Percentiles rank a stretch among this genome's conserved stretches.
These are phyloP conservation scores for Trissoscelio sp. DNA, from an alignment of 2,888 invertebrate species.

Conservation along the genomic window DNA sequence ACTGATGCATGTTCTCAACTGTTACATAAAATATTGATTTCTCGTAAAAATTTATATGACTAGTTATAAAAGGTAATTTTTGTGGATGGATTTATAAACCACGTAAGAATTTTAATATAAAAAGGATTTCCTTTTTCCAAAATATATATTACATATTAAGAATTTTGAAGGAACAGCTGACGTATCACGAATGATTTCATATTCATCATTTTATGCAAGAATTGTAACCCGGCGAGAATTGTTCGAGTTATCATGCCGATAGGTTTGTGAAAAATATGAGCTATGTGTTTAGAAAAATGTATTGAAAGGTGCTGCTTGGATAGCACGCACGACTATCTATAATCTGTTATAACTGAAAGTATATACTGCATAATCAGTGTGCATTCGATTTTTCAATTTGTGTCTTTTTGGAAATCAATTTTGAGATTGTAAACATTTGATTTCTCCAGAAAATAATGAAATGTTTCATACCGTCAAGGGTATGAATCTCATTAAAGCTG, in stretches of 20 bases:
- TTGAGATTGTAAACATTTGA: constrained; percentile 30
- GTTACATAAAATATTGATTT: neutral
- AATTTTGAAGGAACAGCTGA: neutral
- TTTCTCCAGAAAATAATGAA: constrained; percentile 49
- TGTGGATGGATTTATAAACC: too few relatives aligned
- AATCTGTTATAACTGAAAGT: neutral
- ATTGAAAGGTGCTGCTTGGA: neutral
- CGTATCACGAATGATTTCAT: neutral
- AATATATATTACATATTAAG: neutral
- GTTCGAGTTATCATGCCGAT: neutral
- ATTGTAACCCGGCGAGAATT: too few relatives aligned
- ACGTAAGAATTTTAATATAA: neutral
- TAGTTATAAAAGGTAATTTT: too few relatives aligned
- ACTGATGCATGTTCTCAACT: too few relatives aligned
- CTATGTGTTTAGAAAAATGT: neutral
- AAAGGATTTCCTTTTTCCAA: neutral
- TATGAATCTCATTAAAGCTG: constrained; percentile 58
- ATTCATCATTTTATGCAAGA: neutral
- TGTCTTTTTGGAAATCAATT: constrained; percentile 17
- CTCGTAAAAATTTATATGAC: neutral
- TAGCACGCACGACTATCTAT: neutral
- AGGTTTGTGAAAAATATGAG: neutral
- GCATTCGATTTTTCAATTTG: neutral
- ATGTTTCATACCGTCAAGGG: constrained; percentile 47
- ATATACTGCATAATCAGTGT: constrained; percentile 2